phyloP scores from a whole-genome alignment of 2,888 invertebrate species.

The Eupithecia pulchellata region DNA sequence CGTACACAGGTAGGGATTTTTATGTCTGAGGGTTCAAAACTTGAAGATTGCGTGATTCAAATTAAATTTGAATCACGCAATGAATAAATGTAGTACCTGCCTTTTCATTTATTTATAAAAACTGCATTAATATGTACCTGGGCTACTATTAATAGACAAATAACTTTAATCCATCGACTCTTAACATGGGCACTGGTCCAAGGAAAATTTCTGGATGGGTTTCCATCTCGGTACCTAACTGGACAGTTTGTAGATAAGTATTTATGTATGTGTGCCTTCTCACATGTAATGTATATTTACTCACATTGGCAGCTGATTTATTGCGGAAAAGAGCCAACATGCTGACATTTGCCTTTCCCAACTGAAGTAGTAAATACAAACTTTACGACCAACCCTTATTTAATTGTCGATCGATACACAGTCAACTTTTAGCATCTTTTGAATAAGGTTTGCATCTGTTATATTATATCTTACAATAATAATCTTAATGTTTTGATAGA shows the following conservation, averaged over 20 bases:
- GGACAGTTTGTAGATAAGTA: neutral
- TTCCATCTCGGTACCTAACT: neutral
- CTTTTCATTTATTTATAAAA: neutral
- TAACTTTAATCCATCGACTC: neutral
- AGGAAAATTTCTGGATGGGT: neutral
- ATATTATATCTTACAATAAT: constrained; percentile 17
- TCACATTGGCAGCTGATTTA: constrained; percentile 72
- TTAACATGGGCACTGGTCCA: neutral
- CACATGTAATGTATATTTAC: constrained; percentile 35
- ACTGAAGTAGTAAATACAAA: constrained; percentile 65
- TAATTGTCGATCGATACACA: constrained; percentile 66
- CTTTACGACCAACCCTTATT: constrained; percentile 74
- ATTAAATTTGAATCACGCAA: neutral
- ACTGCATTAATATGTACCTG: neutral
- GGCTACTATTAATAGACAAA: neutral
- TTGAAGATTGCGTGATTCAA: constrained; percentile 8
- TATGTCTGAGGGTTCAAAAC: constrained; percentile 18
- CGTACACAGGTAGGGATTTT: constrained; percentile 6
- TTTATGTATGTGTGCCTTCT: neutral
- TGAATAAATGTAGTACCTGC: neutral
- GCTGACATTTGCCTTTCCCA: constrained; percentile 64
- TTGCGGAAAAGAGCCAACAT: constrained; percentile 65
- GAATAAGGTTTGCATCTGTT: constrained; percentile 33
- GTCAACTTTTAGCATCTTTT: constrained; percentile 59
- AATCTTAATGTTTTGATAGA: neutral